phyloP scores from a whole-genome alignment of 2,888 invertebrate species.

The Tetheella fluctuosa region DNA sequence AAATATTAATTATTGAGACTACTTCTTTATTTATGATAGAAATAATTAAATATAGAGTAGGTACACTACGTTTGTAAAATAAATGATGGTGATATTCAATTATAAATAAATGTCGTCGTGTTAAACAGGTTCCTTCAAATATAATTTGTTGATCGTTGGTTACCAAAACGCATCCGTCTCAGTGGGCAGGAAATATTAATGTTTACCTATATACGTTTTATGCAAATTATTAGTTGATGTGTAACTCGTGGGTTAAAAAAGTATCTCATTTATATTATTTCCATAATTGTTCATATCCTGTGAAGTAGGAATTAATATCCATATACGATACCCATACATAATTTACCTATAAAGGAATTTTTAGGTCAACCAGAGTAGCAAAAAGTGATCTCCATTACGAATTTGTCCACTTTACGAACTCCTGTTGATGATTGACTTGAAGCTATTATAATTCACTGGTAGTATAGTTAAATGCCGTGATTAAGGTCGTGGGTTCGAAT shows the following conservation, averaged over 20 bases:
- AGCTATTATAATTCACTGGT: neutral
- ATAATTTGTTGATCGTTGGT: slow-evolving; percentile 4
- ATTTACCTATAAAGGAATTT: neutral
- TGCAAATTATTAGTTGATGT: slow-evolving; percentile 13
- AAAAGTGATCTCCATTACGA: neutral
- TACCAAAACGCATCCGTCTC: slow-evolving; percentile 2
- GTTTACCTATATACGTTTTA: slow-evolving; percentile 38
- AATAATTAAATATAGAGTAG: slow-evolving; percentile 13
- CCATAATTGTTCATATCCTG: slow-evolving; percentile 22
- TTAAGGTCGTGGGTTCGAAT: too few species aligned
- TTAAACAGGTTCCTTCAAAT: slow-evolving; percentile 5
- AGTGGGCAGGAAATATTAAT: slow-evolving; percentile 18
- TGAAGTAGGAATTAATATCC: neutral
- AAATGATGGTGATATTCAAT: neutral
- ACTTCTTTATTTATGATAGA: slow-evolving; percentile 5
- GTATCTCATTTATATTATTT: slow-evolving; percentile 45
- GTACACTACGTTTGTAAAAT: neutral
- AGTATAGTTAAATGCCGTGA: too few species aligned
- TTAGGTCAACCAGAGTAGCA: neutral
- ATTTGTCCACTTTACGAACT: neutral
- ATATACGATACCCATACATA: neutral
- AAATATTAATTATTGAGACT: slow-evolving; percentile 48
- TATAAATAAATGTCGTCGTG: slow-evolving; percentile 1
- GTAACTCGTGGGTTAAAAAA: slow-evolving; percentile 24
- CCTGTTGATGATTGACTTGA: neutral